Conservation (phyloP, 2,113 vertebrate species). For the Thalassoma bifasciatum region DNA sequence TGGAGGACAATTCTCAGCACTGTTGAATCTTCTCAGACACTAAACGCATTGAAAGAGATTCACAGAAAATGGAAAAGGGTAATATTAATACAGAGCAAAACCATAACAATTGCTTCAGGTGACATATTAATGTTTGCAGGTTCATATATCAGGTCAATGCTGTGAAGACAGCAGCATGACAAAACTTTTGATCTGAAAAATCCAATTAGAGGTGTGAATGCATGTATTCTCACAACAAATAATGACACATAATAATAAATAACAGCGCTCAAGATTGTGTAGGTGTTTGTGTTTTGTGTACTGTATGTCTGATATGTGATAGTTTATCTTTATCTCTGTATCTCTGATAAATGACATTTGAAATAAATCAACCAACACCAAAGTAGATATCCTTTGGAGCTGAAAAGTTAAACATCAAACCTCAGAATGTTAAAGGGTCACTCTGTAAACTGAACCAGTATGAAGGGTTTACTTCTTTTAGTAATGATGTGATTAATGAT, state of each 20-base stretch:
- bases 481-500: background rate
- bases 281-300: too few relatives aligned
- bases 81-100: background rate
- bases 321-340: background rate
- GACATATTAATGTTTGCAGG: too few relatives aligned
- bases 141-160: too few relatives aligned
- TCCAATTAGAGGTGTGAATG: constrained; percentile 84
- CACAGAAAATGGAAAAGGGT: constrained; percentile 17
- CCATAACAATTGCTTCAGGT: background rate
- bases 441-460: background rate
- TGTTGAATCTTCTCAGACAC: too few relatives aligned
- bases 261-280: constrained; percentile 18
- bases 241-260: constrained; percentile 46
- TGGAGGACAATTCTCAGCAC: too few relatives aligned
- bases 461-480: background rate
- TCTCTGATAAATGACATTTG: background rate
- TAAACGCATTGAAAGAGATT: too few relatives aligned
- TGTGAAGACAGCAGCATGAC: constrained; percentile 50
- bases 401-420: background rate
- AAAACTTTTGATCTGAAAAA: constrained; percentile 56
- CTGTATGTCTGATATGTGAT: too few relatives aligned
- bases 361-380: constrained; percentile 1
- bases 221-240: constrained; percentile 47
- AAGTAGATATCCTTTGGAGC: background rate
- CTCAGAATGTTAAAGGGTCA: background rate